Evolutionary conservation across 2,888 invertebrate species (phyloP).

Genomic region (Idaea aversata): DNA sequence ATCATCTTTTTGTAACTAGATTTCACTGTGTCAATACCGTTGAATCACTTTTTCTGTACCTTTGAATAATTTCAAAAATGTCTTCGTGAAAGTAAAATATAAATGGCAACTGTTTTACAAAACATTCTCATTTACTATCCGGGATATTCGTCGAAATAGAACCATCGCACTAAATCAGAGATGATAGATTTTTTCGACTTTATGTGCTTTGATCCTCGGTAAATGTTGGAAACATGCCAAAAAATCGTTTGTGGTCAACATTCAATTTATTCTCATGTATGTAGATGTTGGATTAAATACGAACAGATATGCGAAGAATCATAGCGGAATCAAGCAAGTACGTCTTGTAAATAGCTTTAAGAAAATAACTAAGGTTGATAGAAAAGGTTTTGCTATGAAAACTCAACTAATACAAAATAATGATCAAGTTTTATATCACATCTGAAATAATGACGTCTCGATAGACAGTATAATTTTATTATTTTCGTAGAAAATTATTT

Average conservation of each 20-base stretch:
- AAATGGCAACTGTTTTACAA: neutral
- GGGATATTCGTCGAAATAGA: slow-evolving; percentile 23
- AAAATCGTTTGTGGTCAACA: slow-evolving; percentile 36
- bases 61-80: neutral
- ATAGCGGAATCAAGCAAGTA: neutral
- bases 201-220: slow-evolving; percentile 36
- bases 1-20: too few relatives aligned
- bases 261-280: slow-evolving; percentile 19
- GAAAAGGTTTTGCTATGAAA: neutral
- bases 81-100: neutral
- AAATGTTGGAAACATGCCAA: slow-evolving; percentile 43
- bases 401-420: neutral
- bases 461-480: neutral
- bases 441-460: neutral
- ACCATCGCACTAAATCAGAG: slow-evolving; percentile 29
- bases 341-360: neutral
- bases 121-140: slow-evolving; percentile 21
- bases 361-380: neutral
- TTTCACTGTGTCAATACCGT: neutral
- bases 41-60: neutral
- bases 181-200: slow-evolving; percentile 38
- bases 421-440: neutral
- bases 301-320: neutral
- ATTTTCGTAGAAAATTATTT: neutral
- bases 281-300: neutral